Percentiles rank a stretch among this genome's conserved stretches.
Evolutionary conservation across 1,140 invertebrate genomes (phyloP).

Genomic region (Formica selysi): DNA sequence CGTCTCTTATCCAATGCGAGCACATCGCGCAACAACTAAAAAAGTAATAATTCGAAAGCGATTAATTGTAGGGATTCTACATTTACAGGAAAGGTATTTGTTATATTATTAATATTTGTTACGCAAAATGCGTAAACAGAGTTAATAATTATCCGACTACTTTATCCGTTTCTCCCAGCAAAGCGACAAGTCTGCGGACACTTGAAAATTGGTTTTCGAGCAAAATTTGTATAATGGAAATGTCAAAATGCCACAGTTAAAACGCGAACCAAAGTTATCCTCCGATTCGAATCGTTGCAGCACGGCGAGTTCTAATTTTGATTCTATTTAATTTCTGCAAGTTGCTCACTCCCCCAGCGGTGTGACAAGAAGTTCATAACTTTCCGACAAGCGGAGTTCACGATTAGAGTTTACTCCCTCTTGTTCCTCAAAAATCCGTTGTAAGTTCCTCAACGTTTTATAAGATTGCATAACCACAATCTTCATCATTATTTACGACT

Average conservation of each 20-base stretch:
- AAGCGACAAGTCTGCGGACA: slow-evolving; percentile 3
- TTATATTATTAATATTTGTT: neutral
- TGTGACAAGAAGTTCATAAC: slow-evolving; percentile 47
- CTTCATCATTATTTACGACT: neutral
- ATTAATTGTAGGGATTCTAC: neutral
- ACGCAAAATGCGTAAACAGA: neutral
- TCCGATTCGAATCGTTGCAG: slow-evolving; percentile 24
- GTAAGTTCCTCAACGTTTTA: slow-evolving; percentile 15
- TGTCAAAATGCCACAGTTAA: neutral
- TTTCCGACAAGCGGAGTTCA: slow-evolving; percentile 41
- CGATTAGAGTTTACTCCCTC: slow-evolving; percentile 49
- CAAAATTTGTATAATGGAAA: slow-evolving; percentile 9
- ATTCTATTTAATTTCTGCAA: slow-evolving; percentile 61
- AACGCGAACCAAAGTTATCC: slow-evolving; percentile 29
- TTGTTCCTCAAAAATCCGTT: neutral
- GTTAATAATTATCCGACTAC: slow-evolving; percentile 20
- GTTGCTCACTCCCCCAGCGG: slow-evolving; percentile 23
- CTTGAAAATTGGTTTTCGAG: slow-evolving; percentile 22
- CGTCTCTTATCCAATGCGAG: neutral
- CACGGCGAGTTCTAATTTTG: slow-evolving; percentile 47
- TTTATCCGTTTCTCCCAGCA: neutral
- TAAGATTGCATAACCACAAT: slow-evolving; percentile 33
- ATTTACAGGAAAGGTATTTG: no score
- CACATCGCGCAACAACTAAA: neutral
- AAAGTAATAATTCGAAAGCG: neutral